Percentiles rank a stretch among this genome's conserved stretches.
Evolutionary conservation across 2,113 vertebrate genomes (phyloP).

Genomic region (Rhabdomys dilectus): DNA sequence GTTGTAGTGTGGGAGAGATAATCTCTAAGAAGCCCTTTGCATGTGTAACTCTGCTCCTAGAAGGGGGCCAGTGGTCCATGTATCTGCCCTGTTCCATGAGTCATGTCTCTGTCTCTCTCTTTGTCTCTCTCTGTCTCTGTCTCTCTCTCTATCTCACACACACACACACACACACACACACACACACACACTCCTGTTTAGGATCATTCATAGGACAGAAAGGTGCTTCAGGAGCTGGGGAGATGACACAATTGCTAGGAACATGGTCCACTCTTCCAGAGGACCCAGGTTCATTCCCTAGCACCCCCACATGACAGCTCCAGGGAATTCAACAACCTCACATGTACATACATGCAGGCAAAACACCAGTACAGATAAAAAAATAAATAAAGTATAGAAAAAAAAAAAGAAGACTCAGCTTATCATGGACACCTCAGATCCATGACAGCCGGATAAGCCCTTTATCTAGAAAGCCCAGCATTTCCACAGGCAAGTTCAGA

Average conservation of each 20-base stretch:
- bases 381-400: not conserved
- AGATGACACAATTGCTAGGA: not conserved
- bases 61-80: not conserved
- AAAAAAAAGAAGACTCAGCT: not conserved
- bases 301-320: not conserved
- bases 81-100: no score
- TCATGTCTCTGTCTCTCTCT: no score
- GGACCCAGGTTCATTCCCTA: not conserved
- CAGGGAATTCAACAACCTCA: no score
- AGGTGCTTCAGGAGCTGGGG: not conserved
- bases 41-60: not conserved
- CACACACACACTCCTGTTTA: not conserved
- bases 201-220: not conserved
- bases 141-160: no score
- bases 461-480: conserved; percentile 59
- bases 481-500: conserved; percentile 25
- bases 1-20: not conserved
- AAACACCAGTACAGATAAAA: not conserved
- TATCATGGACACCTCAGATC: conserved; percentile 45
- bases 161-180: no score
- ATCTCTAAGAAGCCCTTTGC: not conserved
- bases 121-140: no score
- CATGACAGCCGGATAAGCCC: not conserved
- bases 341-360: not conserved
- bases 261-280: not conserved